Evolutionary conservation across 23 tunicate species (phyloP), one percentile per base, ranked within the genome.

Genomic region (Styela clava): DNA sequence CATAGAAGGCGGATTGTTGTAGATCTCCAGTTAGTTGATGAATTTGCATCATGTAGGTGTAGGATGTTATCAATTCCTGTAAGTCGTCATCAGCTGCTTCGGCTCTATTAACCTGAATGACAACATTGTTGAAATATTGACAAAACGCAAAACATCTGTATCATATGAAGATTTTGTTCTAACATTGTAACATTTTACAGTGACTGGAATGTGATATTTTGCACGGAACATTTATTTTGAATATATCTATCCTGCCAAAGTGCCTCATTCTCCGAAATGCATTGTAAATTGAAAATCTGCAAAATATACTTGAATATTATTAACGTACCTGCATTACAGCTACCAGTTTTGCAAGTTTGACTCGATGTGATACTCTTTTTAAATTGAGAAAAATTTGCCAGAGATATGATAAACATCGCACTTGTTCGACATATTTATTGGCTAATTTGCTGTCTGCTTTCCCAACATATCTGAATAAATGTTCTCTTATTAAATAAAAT

Each of bases 31-130:
- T 74, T 31, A 93, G 20, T 30, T 82, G 88, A 33, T 76, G 61
- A 5, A 87, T n/a, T 44, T 87, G 89, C 89, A 83, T 85, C 98
- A 93, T 93, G 78, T 69, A 85, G 1, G 88, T 93, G 86, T 93
- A 93, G 25, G 98, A 82, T 5, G 87, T 87, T 19, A 93, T 85
- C 63, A 87, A 71, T 34, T 87, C 93, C 44, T 82, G 86, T 52
- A 87, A 35, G 63, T 88, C 87, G 35, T 76, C 88, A 67, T 93
- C 93, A 12, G 98, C 92, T 27, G 89, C 86, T 52, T 93, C 98
- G 33, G 98, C 84, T 33, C 84, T 61, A 56, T 93, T 93, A 2
- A 87, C 86, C 98, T 93, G 31, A 19, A 63, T 0, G 37, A 28
- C n/a, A n/a, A n/a, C n/a, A n/a, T n/a, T n/a, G 23, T n/a, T 21